Conservation (phyloP, 2,888 invertebrate genomes). For the Amblyteles armatorius region DNA sequence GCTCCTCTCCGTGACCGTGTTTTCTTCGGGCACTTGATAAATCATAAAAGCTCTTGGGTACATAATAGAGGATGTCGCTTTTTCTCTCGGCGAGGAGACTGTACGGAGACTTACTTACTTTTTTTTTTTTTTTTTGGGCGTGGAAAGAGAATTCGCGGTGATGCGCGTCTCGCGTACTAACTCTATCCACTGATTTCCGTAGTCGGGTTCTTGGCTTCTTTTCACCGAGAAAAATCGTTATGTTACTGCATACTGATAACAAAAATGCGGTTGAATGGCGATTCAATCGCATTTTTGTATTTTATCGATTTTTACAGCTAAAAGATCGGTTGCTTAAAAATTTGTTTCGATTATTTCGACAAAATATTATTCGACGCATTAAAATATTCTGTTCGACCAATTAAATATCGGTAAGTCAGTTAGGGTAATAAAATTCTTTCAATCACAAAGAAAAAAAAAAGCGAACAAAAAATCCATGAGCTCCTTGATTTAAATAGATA, state of each 20-base stretch:
- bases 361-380: no score
- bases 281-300: no score
- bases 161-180: background rate
- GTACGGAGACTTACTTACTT: background rate
- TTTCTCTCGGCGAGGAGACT: slow-evolving; percentile 18
- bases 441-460: no score
- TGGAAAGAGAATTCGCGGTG: background rate
- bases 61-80: slow-evolving; percentile 56
- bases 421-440: no score
- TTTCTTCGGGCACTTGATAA: slow-evolving; percentile 61
- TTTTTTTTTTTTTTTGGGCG: no score
- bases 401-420: no score
- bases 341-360: no score
- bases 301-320: background rate
- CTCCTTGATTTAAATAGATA: no score
- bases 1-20: slow-evolving; percentile 29
- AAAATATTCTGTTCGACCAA: no score
- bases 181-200: slow-evolving; percentile 3
- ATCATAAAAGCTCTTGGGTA: slow-evolving; percentile 67
- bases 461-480: no score
- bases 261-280: no score
- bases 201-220: background rate
- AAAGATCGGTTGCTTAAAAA: background rate
- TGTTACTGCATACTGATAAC: no score
- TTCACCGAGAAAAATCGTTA: background rate